Base-by-base conservation (phyloP, 1,140 invertebrate species). In the Drosophila watanabei region DNA sequence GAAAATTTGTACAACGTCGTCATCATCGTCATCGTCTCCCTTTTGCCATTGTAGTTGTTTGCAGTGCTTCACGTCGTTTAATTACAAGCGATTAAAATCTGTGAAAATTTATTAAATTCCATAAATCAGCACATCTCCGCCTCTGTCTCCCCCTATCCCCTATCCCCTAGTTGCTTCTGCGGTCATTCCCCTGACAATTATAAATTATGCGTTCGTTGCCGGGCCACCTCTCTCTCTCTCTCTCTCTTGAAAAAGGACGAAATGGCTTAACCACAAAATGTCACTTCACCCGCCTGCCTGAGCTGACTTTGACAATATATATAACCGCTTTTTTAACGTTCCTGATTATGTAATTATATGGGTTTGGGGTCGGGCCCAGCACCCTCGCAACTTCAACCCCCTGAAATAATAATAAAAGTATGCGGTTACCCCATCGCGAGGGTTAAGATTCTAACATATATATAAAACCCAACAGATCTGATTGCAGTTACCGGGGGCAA, bases 71-170 rank as follows among this genome's bases (percentile, higher is more conserved):
- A 37, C 48, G 59, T 41, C 37, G 58, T 54, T 60, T 90, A 90
- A 90, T 90, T 90, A 90, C 87, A 86, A 90, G 63, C 82, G 86
- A 90, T 90, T 90, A 90, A 90, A 90, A 90, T 90, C 86, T 80
- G 86, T 80, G 79, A 41, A 90, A 86, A 90, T 90, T 90, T 90
- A 90, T 90, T 84, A 90, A 90, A 90, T 90, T 90, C 79, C 82
- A 90, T 90, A 90, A 90, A 90, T 90, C 86, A 90, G 87, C 56
- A 66, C 52, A 56, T 56, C 60, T 35, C 32, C 33, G n/a, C n/a
- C n/a, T n/a, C n/a, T n/a, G n/a, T n/a, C n/a, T 32, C 2, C 30
- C 30, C n/a, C 11, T 4, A n/a, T n/a, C n/a, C n/a, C n/a, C 4
- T 30, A 24, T 5, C 48, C 14, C 30, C 16, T 18, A 45, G 54